Percentiles rank a stretch among this genome's conserved stretches.
phyloP scores from a whole-genome alignment of 2,113 vertebrate genomes.

The Polyodon spathula region DNA sequence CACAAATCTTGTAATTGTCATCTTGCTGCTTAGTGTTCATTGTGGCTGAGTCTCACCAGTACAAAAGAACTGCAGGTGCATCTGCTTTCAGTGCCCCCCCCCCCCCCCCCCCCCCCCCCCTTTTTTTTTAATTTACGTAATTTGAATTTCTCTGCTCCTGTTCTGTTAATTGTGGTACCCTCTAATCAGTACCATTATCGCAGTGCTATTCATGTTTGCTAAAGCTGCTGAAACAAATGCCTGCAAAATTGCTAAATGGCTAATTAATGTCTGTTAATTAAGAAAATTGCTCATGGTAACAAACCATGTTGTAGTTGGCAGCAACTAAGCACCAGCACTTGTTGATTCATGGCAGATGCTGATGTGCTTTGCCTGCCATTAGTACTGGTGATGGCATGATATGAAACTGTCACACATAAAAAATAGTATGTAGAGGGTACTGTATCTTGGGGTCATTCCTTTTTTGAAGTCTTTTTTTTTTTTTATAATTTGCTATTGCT shows the following conservation, averaged over 20 bases:
- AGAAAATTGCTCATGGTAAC: slow-evolving; percentile 88
- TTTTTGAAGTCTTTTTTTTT: too few species aligned
- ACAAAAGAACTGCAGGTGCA: slow-evolving; percentile 79
- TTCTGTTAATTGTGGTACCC: slow-evolving; percentile 39
- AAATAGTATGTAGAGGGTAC: neutral
- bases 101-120: slow-evolving; percentile 35
- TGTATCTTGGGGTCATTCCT: too few species aligned
- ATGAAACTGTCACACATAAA: neutral
- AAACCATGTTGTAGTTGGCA: slow-evolving; percentile 73
- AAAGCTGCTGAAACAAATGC: slow-evolving; percentile 86
- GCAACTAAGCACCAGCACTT: slow-evolving; percentile 45
- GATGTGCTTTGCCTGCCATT: neutral
- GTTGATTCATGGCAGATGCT: neutral
- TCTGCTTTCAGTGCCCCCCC: slow-evolving; percentile 67
- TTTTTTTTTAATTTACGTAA: slow-evolving; percentile 31
- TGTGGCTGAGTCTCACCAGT: slow-evolving; percentile 58
- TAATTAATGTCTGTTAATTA: slow-evolving; percentile 96
- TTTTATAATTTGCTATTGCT: too few species aligned
- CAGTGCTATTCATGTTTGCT: slow-evolving; percentile 84
- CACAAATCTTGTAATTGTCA: slow-evolving; percentile 23
- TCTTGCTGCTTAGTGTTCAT: slow-evolving; percentile 58
- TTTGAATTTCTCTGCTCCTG: slow-evolving; percentile 24
- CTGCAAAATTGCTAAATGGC: slow-evolving; percentile 86
- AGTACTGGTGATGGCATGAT: neutral
- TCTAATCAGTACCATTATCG: slow-evolving; percentile 86